phyloP scores from a whole-genome alignment of 1,140 invertebrate genomes.

The Zaprionus davidi region DNA sequence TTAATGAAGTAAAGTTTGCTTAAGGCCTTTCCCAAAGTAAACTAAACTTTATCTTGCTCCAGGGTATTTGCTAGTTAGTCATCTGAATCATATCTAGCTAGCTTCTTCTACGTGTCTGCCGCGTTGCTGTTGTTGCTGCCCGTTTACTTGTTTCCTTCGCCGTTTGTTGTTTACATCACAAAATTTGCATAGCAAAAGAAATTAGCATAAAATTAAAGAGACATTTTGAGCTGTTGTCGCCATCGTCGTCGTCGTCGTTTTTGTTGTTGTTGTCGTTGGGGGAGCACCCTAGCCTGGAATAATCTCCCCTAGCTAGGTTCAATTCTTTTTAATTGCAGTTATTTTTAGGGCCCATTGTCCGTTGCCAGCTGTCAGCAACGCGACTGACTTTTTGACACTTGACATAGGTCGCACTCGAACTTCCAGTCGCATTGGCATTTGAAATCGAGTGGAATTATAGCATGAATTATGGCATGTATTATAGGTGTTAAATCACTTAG shows the following conservation, averaged over 20 bases:
- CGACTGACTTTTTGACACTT: conserved; percentile 21
- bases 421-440: not conserved
- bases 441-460: conserved; percentile 3
- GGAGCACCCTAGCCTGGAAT: not conserved
- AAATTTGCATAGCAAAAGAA: conserved; percentile 78
- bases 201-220: conserved; percentile 78
- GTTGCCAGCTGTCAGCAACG: conserved; percentile 13
- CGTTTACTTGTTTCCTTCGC: conserved; percentile 39
- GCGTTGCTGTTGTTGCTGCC: conserved; percentile 26
- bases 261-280: not conserved
- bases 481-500: conserved; percentile 27
- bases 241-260: not conserved
- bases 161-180: conserved; percentile 64
- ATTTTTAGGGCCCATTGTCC: conserved; percentile 24
- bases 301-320: not conserved
- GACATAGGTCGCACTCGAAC: conserved; percentile 16
- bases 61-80: conserved; percentile 16
- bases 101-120: conserved; percentile 1
- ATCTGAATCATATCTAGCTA: not conserved
- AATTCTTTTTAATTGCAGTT: conserved; percentile 30
- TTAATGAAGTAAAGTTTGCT: not conserved
- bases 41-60: not conserved
- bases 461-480: conserved; percentile 12
- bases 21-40: not conserved
- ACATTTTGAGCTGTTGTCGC: conserved; percentile 57